Evolutionary conservation across 2,113 vertebrate genomes (phyloP).

Genomic region (Turdus rufiventris): DNA sequence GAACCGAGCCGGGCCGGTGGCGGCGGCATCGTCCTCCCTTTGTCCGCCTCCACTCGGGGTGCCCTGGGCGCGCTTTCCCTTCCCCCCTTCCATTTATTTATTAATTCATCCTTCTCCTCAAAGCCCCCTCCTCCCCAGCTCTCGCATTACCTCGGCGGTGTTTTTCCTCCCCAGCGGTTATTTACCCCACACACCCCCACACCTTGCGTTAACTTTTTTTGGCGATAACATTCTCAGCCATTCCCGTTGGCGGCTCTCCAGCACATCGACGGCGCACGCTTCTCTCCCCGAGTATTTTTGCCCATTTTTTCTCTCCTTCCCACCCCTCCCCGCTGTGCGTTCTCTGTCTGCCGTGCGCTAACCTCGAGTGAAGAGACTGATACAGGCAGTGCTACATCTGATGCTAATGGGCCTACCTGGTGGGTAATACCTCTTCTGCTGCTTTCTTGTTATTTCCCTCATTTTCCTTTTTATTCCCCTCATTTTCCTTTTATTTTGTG

Average conservation of each 20-base stretch:
- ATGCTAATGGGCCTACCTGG: constrained; percentile 32
- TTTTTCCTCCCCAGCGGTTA: neutral
- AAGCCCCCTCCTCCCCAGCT: neutral
- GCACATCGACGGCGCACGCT: neutral
- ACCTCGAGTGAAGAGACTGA: neutral
- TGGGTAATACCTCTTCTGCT: neutral
- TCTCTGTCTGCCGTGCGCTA: neutral
- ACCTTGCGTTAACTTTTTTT: constrained; percentile 38
- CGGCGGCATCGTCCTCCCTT: neutral
- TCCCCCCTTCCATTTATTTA: neutral
- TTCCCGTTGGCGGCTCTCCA: neutral
- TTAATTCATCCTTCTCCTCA: neutral
- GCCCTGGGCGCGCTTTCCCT: neutral
- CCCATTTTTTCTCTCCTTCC: neutral
- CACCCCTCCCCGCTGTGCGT: neutral
- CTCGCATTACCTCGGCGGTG: neutral
- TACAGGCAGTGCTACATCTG: neutral
- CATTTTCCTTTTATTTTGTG: neutral
- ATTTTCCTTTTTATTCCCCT: neutral
- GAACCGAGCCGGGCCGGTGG: neutral
- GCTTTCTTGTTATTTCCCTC: neutral
- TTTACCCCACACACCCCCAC: neutral
- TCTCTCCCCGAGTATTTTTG: neutral
- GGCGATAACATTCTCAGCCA: constrained; percentile 3
- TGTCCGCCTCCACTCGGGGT: neutral